Percentiles rank a stretch among this genome's conserved stretches.
Evolutionary conservation across 2,888 invertebrate genomes (phyloP).

Genomic region (Aleiodes leptofemur): DNA sequence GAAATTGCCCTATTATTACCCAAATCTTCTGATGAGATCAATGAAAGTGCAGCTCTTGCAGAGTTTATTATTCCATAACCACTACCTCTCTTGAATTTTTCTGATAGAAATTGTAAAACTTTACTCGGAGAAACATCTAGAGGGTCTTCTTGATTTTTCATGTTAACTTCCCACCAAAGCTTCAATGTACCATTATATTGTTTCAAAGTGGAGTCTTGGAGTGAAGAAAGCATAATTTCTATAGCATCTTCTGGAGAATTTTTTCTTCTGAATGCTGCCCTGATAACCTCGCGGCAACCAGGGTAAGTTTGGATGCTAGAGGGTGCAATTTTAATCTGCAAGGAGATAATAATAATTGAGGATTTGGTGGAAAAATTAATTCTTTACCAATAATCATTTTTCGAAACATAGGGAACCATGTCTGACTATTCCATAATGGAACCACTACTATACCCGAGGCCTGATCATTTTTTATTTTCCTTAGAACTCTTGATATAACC

Average conservation of each 20-base stretch:
- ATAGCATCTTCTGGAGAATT: conserved; percentile 39
- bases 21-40: conserved; percentile 45
- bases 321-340: conserved; percentile 48
- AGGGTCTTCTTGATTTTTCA: conserved; percentile 23
- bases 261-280: conserved; percentile 37
- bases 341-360: conserved; percentile 49
- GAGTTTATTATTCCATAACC: conserved; percentile 59
- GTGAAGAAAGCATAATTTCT: conserved; percentile 46
- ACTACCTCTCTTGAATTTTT: conserved; percentile 38
- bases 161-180: conserved; percentile 51
- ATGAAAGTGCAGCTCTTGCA: conserved; percentile 58
- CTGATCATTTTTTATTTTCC: conserved; percentile 60
- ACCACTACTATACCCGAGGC: conserved; percentile 61
- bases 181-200: conserved; percentile 50
- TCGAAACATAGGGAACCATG: conserved; percentile 61
- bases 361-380: conserved; percentile 50
- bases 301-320: conserved; percentile 44
- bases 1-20: conserved; percentile 52
- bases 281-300: conserved; percentile 49
- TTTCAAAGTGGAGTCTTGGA: conserved; percentile 43
- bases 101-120: conserved; percentile 45
- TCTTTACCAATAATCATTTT: not conserved
- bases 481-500: conserved; percentile 52
- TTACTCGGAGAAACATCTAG: conserved; percentile 30
- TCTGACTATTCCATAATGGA: conserved; percentile 57